Base-by-base conservation (phyloP, 2,797 vertebrate species). In the Diglossa cyanea region DNA sequence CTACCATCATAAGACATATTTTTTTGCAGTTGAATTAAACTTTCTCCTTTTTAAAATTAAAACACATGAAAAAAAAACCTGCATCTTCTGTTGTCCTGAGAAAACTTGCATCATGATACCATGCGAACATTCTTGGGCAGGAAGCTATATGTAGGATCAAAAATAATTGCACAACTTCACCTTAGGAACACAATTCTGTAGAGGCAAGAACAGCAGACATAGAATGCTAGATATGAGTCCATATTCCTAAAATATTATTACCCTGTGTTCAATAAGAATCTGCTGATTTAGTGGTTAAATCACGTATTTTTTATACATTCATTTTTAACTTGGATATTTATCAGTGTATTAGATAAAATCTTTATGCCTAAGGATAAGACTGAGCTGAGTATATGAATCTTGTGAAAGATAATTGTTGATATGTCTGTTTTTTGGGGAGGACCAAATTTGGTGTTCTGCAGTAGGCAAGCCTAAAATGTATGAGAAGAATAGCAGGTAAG, bases 61-160 rank as follows among this genome's bases (percentile, higher is more conserved):
- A 28, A 51, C 3, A 18, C 1, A 0, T n/a, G 23, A 26, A 87
- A 57, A 70, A 70, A 40, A 50, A 70, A 21, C 2, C 1, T 2
- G 2, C 50, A 3, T 48, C 31, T 57, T 33, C 16, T 77, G 4
- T 47, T 58, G 8, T 18, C 15, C 5, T 5, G 44, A 33, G 30
- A 78, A 79, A 83, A 57, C 1, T 53, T 13, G 7, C 4, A 58
- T 48, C 28, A 35, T 4, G 2, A 42, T 18, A 76, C 10, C 4
- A 33, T 8, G 11, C 47, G 13, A 88, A 42, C 10, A 17, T 51
- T 47, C 23, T 48, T 53, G 21, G 9, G 3, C 19, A 48, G 19
- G 8, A 80, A 70, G 3, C 1, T 10, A 3, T 19, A 3, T 28
- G 30, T 39, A 60, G 23, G 4, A 70, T 9, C 17, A 66, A 85